phyloP scores from a whole-genome alignment of 2,888 invertebrate species.

The Schizotus pectinicornis region DNA sequence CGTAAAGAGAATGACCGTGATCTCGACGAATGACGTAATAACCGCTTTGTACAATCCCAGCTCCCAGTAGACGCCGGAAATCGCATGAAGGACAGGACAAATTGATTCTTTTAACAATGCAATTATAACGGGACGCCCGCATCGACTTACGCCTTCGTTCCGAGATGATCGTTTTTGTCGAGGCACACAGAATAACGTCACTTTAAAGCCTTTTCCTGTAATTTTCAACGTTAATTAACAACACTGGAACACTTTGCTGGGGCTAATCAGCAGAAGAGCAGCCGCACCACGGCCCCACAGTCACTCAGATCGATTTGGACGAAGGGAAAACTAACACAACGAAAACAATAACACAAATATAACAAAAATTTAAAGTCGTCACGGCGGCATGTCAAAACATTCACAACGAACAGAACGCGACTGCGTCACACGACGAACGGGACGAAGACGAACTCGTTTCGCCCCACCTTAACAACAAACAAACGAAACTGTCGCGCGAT shows the following conservation, averaged over 20 bases:
- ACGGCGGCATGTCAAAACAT: constrained; percentile 27
- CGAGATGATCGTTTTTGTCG: constrained; percentile 66
- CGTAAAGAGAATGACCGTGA: constrained; percentile 30
- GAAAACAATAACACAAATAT: constrained; percentile 25
- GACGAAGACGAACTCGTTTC: constrained; percentile 1
- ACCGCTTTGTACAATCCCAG: constrained; percentile 27
- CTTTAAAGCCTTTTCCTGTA: constrained; percentile 49
- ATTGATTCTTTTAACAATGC: not conserved
- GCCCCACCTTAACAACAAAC: constrained; percentile 15
- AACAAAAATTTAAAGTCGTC: constrained; percentile 25
- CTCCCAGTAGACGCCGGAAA: constrained; percentile 34
- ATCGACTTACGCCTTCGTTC: constrained; percentile 62
- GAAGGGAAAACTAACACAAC: constrained; percentile 21
- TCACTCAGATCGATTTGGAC: constrained; percentile 7
- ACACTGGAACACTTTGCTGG: not conserved
- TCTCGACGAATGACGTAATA: constrained; percentile 33
- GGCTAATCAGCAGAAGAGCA: not conserved
- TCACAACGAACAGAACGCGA: constrained; percentile 25
- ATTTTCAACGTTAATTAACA: not conserved
- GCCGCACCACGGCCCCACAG: not conserved
- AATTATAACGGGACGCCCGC: constrained; percentile 1
- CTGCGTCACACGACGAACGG: constrained; percentile 19
- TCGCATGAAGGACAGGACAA: constrained; percentile 28
- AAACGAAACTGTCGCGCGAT: not conserved
- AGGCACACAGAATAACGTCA: constrained; percentile 68